A percentile compares a stretch with the other conserved stretches of the same genome.
These are phyloP conservation scores for Falco peregrinus DNA, from an alignment of 2,797 vertebrate genomes.

Conservation along the genomic window DNA sequence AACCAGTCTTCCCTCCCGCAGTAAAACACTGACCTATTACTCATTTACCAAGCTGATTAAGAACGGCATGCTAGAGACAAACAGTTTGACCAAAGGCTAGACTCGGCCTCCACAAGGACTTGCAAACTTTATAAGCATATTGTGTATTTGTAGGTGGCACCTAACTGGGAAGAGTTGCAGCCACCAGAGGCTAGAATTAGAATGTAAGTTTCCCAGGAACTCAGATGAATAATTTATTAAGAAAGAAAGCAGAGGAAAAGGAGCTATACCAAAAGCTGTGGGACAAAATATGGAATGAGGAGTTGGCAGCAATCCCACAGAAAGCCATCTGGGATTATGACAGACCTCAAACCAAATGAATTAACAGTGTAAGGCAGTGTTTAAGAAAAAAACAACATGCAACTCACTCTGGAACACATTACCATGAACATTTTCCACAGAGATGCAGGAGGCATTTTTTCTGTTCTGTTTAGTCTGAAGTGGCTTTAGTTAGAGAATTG, in stretches of 20 bases:
- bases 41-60: constrained; percentile 45
- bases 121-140: background rate
- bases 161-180: background rate
- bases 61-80: background rate
- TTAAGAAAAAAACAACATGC: constrained; percentile 1
- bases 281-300: constrained; percentile 7
- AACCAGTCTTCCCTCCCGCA: background rate
- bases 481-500: background rate
- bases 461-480: background rate
- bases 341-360: constrained; percentile 56
- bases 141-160: background rate
- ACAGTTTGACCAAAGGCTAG: constrained; percentile 2
- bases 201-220: background rate
- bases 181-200: background rate
- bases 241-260: background rate
- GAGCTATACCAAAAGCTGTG: constrained; percentile 5
- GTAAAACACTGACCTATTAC: constrained; percentile 33
- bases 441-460: background rate
- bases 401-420: constrained; percentile 42
- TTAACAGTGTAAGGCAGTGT: constrained; percentile 53
- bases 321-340: constrained; percentile 53
- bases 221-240: background rate
- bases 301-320: constrained; percentile 40
- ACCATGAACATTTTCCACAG: constrained; percentile 15
- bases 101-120: background rate